Evolutionary conservation across 2,797 vertebrate genomes (phyloP), one percentile per base, ranked within the genome.

Genomic region (Phataginus tricuspis): DNA sequence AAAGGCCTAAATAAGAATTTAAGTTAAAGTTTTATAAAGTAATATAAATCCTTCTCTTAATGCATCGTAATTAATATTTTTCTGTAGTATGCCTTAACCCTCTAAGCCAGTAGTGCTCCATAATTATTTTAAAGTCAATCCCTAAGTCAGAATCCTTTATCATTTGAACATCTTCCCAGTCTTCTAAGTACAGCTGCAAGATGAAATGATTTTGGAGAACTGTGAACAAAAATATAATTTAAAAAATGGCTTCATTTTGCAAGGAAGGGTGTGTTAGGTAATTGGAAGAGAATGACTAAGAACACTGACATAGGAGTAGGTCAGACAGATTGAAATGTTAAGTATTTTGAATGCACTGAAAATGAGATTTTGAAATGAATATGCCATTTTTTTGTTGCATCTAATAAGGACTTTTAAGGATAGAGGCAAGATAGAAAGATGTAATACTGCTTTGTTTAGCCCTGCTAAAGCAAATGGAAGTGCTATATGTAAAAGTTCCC

Each of bases 291-390:
- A 96, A 87, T 95, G 92, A 96, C 85, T 80, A 84, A 71, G 80
- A 92, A 72, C 64, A 84, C 55, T 11, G 71, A 57, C 25, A 9
- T 37, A 61, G 42, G 64, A 95, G 51, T 61, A 92, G 85, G 91
- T 87, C 75, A 96, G 71, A 72, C 37, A 92, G 75, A 90, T 84
- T 92, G 80, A 80, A 90, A 91, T 94, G 66, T 83, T 61, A 84
- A 87, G 94, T 61, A 86, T 95, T 94, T 87, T 93, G 77, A 94
- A 96, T 57, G 29, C 15, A 45, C 74, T 64, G n/a, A 53, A 90
- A 86, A 86, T 96, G 91, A 94, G 68, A 92, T 61, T 95, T 95
- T 94, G 85, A 94, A 93, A 85, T 91, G 71, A 96, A 72, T 96
- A 57, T 90, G 85, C 77, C 59, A 66, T 93, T 94, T 95, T 86